These are phyloP conservation scores for Chloroclysta siterata DNA, from an alignment of 2,888 invertebrate genomes.

Conservation along the genomic window DNA sequence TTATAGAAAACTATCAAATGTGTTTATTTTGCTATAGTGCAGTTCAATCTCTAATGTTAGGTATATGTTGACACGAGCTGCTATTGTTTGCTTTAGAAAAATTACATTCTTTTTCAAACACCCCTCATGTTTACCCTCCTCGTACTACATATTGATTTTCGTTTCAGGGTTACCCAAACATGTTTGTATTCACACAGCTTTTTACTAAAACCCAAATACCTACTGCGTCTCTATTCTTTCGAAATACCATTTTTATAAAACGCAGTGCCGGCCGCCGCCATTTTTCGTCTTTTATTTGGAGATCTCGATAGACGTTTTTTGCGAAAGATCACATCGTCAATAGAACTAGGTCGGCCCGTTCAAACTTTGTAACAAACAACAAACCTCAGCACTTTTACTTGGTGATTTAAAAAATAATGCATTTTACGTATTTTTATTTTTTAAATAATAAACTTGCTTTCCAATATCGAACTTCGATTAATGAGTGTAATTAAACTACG, in stretches of 20 bases:
- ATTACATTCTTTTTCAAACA: slow-evolving; percentile 10
- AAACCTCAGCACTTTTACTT: slow-evolving; percentile 79
- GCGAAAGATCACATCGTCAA: slow-evolving; percentile 59
- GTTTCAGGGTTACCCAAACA: slow-evolving; percentile 15
- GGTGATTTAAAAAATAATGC: slow-evolving; percentile 57
- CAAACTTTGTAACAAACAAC: slow-evolving; percentile 56
- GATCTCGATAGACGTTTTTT: slow-evolving; percentile 63
- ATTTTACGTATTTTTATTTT: slow-evolving; percentile 36
- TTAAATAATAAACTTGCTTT: slow-evolving; percentile 17
- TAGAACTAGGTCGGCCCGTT: slow-evolving; percentile 72
- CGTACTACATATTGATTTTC: slow-evolving; percentile 10
- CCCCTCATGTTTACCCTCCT: slow-evolving; percentile 6
- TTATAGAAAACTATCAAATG: neutral
- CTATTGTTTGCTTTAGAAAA: slow-evolving; percentile 3
- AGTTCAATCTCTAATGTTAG: neutral
- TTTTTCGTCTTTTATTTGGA: slow-evolving; percentile 66
- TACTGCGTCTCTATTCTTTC: slow-evolving; percentile 16
- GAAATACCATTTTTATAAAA: slow-evolving; percentile 24
- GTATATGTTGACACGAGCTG: neutral
- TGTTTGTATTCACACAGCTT: slow-evolving; percentile 1
- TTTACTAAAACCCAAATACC: slow-evolving; percentile 19
- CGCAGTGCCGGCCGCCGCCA: slow-evolving; percentile 17
- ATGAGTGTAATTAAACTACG: slow-evolving; percentile 5
- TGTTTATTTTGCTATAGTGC: neutral
- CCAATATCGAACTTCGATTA: slow-evolving; percentile 16